phyloP scores from a whole-genome alignment of 2,888 invertebrate species.

The Ophioninae sp. region DNA sequence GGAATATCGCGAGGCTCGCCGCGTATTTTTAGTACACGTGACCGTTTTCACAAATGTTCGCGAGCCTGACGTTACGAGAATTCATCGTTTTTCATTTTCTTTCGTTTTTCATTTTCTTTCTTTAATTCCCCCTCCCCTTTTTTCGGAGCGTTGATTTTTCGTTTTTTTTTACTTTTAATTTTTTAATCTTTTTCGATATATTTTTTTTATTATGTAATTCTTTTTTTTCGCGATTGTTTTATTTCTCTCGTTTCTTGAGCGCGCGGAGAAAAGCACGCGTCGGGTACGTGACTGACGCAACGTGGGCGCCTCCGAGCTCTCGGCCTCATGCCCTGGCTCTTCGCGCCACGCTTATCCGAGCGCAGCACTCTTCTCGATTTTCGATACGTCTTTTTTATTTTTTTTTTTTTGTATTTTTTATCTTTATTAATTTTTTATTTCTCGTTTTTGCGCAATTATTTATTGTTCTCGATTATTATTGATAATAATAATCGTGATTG shows the following conservation, averaged over 20 bases:
- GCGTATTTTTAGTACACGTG: constrained; percentile 40
- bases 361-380: background rate
- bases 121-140: background rate
- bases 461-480: no score
- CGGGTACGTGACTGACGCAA: constrained; percentile 62
- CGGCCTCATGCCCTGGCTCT: constrained; percentile 4
- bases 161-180: background rate
- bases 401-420: background rate
- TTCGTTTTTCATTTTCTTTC: constrained; percentile 9
- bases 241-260: background rate
- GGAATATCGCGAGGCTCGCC: background rate
- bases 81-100: background rate
- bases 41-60: constrained; percentile 27
- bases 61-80: constrained; percentile 2
- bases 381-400: background rate
- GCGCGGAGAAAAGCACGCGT: constrained; percentile 29
- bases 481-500: no score
- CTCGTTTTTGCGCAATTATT: no score
- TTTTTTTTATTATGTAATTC: no score
- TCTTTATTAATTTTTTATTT: no score
- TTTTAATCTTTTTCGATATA: no score
- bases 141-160: background rate
- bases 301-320: constrained; percentile 51
- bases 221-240: background rate
- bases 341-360: background rate